These are phyloP conservation scores for Euglossa dilemma DNA, from an alignment of 1,140 invertebrate species.

Conservation along the genomic window DNA sequence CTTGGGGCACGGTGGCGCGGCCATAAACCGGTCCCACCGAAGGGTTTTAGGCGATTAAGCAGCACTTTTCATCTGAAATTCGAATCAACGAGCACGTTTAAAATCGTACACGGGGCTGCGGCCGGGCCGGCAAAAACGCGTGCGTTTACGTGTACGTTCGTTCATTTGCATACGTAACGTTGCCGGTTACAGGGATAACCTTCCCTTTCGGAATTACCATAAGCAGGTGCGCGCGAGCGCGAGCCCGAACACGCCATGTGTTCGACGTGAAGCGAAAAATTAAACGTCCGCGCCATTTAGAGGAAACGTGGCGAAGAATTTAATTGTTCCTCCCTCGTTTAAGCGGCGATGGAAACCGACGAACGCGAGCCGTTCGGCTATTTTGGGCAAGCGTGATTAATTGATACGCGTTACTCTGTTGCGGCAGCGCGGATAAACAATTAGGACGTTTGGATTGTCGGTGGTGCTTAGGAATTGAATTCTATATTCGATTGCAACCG, in stretches of 20 bases:
- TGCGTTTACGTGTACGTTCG: constrained; percentile 27
- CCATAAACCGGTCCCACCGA: neutral
- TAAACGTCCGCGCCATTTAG: constrained; percentile 21
- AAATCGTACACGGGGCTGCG: neutral
- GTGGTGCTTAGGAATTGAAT: too few relatives aligned
- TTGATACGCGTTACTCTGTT: too few relatives aligned
- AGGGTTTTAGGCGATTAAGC: neutral
- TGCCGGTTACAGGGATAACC: constrained; percentile 2
- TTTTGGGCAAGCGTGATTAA: too few relatives aligned
- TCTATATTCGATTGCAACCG: too few relatives aligned
- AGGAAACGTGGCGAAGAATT: constrained; percentile 32
- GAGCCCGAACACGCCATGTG: constrained; percentile 15
- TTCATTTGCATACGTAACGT: constrained; percentile 47
- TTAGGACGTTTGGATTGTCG: too few relatives aligned
- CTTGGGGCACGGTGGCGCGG: neutral
- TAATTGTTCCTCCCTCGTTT: constrained; percentile 29
- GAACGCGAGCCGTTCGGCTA: too few relatives aligned
- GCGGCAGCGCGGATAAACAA: too few relatives aligned
- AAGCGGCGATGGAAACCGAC: neutral
- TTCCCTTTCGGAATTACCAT: constrained; percentile 22
- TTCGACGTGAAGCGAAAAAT: constrained; percentile 35
- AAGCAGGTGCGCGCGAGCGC: constrained; percentile 14
- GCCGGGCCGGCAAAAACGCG: constrained; percentile 4
- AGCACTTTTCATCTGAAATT: constrained; percentile 21
- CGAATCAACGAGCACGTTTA: constrained; percentile 18